These are phyloP conservation scores for Holcopasites calliopsidis DNA, from an alignment of 1,140 invertebrate genomes.

Conservation along the genomic window DNA sequence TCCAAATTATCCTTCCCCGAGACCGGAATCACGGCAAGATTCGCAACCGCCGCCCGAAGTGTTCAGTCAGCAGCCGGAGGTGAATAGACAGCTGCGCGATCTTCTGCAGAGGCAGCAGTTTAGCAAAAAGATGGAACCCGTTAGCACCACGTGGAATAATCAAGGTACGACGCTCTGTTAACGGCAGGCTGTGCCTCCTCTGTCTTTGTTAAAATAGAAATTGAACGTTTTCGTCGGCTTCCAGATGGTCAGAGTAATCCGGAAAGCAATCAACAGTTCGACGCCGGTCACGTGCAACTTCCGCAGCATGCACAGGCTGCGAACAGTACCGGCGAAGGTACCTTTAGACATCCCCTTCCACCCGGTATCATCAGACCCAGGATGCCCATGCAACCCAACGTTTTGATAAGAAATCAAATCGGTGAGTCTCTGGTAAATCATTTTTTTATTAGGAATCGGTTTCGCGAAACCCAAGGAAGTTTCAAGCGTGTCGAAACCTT, in stretches of 20 bases:
- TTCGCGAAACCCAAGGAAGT: too few relatives aligned
- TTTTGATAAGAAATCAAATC: constrained; percentile 73
- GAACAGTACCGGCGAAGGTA: constrained; percentile 74
- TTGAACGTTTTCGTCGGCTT: constrained; percentile 9
- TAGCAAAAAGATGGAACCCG: constrained; percentile 76
- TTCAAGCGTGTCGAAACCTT: too few relatives aligned
- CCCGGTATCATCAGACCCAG: constrained; percentile 80
- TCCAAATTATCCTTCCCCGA: constrained; percentile 72
- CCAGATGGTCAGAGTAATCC: constrained; percentile 64
- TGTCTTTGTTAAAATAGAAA: background rate
- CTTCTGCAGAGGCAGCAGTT: constrained; percentile 88
- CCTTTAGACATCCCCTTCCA: constrained; percentile 82
- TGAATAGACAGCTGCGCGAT: constrained; percentile 89
- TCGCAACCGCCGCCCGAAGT: constrained; percentile 65
- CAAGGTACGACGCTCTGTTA: too few relatives aligned
- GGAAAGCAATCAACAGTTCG: constrained; percentile 69
- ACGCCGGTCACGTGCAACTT: constrained; percentile 71
- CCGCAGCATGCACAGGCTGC: constrained; percentile 71
- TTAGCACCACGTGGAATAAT: constrained; percentile 69
- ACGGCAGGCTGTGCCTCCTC: too few relatives aligned
- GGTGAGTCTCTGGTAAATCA: constrained; percentile 57
- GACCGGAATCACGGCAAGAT: constrained; percentile 74
- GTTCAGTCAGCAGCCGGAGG: constrained; percentile 80
- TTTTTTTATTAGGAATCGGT: background rate
- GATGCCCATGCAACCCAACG: constrained; percentile 75